phyloP scores from a whole-genome alignment of 2,797 vertebrate genomes.

The Coluber constrictor region DNA sequence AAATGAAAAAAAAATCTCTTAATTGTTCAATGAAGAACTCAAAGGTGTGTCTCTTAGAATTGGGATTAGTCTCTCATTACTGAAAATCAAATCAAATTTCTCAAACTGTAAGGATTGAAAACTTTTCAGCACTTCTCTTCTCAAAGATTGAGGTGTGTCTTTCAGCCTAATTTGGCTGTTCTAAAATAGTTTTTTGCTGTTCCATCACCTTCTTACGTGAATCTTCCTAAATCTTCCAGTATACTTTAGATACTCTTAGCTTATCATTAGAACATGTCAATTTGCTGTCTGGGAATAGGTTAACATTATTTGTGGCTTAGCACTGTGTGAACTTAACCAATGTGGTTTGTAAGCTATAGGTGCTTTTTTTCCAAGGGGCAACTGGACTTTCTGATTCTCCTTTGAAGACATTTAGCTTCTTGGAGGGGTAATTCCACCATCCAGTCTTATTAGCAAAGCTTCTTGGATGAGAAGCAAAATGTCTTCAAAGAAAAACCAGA shows the following conservation, averaged over 20 bases:
- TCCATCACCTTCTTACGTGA: not conserved
- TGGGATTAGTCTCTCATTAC: not conserved
- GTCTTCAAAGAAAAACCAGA: too few species aligned
- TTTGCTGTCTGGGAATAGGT: not conserved
- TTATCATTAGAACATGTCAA: not conserved
- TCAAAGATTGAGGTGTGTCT: not conserved
- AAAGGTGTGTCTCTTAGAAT: not conserved
- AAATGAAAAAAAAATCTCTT: not conserved
- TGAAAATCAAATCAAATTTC: not conserved
- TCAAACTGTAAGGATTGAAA: not conserved
- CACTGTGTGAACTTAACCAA: not conserved
- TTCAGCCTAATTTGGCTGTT: not conserved
- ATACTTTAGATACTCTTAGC: not conserved
- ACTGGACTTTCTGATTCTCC: too few species aligned
- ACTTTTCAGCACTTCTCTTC: not conserved
- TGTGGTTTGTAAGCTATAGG: not conserved
- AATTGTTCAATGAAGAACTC: too few species aligned
- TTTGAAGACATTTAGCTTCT: too few species aligned
- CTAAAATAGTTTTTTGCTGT: not conserved
- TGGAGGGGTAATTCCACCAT: too few species aligned
- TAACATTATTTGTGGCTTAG: not conserved
- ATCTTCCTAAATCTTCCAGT: not conserved
- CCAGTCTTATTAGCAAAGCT: too few species aligned
- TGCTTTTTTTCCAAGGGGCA: too few species aligned
- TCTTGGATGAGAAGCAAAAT: too few species aligned